These are phyloP conservation scores for Drepanosiphum platanoidis DNA, from an alignment of 2,888 invertebrate genomes.

Conservation along the genomic window DNA sequence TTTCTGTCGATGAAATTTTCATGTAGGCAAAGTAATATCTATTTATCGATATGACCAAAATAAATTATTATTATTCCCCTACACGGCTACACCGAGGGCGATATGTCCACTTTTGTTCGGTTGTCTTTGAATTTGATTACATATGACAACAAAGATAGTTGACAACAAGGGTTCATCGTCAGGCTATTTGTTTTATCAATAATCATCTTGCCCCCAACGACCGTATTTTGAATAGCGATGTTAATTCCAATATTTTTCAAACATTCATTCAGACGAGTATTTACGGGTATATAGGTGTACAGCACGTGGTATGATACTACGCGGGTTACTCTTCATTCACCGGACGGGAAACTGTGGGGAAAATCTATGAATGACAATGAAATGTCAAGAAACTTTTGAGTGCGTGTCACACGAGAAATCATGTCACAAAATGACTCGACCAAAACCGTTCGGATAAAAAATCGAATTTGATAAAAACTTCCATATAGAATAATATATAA, in stretches of 20 bases:
- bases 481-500: neutral
- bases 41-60: neutral
- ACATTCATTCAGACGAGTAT: neutral
- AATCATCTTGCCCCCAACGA: conserved; percentile 4
- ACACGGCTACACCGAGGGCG: too few species aligned
- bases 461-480: neutral
- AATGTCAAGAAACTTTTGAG: neutral
- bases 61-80: neutral
- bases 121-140: neutral
- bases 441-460: neutral
- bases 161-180: conserved; percentile 32
- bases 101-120: conserved; percentile 2
- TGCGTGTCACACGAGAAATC: neutral
- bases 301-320: neutral
- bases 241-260: neutral
- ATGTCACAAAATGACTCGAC: neutral
- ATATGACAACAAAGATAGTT: conserved; percentile 15
- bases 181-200: conserved; percentile 47
- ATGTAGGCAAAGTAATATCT: neutral
- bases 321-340: neutral
- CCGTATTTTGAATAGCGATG: neutral
- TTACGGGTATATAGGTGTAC: neutral
- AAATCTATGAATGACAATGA: neutral
- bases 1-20: neutral
- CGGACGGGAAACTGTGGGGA: neutral